phyloP scores from a whole-genome alignment of 2,797 vertebrate species.

The Tenualosa ilisha region DNA sequence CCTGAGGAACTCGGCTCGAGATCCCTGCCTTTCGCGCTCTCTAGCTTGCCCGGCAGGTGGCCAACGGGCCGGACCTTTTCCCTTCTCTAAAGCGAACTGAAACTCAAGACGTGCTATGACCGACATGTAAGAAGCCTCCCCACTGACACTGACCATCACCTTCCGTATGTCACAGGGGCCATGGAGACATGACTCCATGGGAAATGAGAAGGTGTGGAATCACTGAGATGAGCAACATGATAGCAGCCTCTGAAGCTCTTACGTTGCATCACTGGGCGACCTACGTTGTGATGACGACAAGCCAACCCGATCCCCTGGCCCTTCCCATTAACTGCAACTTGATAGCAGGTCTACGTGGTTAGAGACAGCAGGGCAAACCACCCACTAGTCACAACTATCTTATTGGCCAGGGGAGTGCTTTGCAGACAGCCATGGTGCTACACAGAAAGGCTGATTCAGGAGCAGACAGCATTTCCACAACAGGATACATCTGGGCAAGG shows the following conservation, averaged over 20 bases:
- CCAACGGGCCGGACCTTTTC: not conserved
- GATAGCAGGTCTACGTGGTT: not conserved
- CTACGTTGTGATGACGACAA: not conserved
- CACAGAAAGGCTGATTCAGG: conserved; percentile 37
- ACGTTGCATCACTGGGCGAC: not conserved
- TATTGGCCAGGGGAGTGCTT: not conserved
- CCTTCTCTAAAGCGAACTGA: not conserved
- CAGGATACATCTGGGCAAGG: conserved; percentile 60
- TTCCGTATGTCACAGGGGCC: conserved; percentile 3
- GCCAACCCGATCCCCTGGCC: not conserved
- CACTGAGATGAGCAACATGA: not conserved
- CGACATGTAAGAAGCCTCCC: not conserved
- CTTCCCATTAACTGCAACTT: not conserved
- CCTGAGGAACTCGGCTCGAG: conserved; percentile 37
- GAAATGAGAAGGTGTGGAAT: not conserved
- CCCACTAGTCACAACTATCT: not conserved
- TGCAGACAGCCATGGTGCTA: conserved; percentile 21
- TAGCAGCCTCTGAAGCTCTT: not conserved
- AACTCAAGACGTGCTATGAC: not conserved
- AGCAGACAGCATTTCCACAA: conserved; percentile 47
- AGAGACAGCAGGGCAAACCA: not conserved
- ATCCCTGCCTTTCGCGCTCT: conserved; percentile 17
- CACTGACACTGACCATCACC: not conserved
- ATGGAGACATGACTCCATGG: not conserved
- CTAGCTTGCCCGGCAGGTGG: conserved; percentile 2